Percentiles rank a stretch among this genome's conserved stretches.
These are phyloP conservation scores for Bombyx huttoni DNA, from an alignment of 2,888 invertebrate genomes.

Conservation along the genomic window DNA sequence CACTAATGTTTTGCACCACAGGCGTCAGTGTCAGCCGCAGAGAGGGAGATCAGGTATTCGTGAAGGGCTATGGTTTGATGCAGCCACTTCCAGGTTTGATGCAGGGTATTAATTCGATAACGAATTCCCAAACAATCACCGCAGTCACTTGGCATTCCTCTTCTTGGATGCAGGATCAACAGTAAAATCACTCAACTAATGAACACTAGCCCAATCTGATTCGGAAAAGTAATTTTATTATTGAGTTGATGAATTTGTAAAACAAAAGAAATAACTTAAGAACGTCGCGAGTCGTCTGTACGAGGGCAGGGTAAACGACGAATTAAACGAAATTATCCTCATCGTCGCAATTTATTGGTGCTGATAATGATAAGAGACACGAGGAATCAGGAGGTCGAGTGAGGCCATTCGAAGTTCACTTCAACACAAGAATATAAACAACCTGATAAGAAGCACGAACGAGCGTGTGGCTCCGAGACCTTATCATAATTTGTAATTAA, in stretches of 20 bases:
- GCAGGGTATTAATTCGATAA: constrained; percentile 88
- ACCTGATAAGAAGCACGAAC: constrained; percentile 62
- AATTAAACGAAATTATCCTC: constrained; percentile 48
- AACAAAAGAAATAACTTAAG: constrained; percentile 6
- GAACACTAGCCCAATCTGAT: constrained; percentile 11
- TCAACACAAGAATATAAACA: constrained; percentile 58
- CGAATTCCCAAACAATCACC: constrained; percentile 90
- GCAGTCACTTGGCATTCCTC: constrained; percentile 78
- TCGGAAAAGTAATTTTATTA: neutral
- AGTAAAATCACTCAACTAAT: constrained; percentile 52
- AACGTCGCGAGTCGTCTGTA: constrained; percentile 7
- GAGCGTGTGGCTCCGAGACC: constrained; percentile 46
- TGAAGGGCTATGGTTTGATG: constrained; percentile 91
- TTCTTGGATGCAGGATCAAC: constrained; percentile 65
- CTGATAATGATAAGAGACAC: constrained; percentile 60
- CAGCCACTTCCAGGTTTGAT: constrained; percentile 96
- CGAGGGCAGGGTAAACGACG: constrained; percentile 41
- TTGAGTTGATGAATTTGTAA: neutral
- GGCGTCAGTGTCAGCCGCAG: constrained; percentile 80
- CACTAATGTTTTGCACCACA: constrained; percentile 39
- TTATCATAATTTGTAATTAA: constrained; percentile 24
- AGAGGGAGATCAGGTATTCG: constrained; percentile 87
- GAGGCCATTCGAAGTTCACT: constrained; percentile 66
- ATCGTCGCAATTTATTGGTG: constrained; percentile 59
- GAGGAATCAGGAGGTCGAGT: constrained; percentile 59